Evolutionary conservation across 2,888 invertebrate species (phyloP).

Genomic region (Apodemia mormo): DNA sequence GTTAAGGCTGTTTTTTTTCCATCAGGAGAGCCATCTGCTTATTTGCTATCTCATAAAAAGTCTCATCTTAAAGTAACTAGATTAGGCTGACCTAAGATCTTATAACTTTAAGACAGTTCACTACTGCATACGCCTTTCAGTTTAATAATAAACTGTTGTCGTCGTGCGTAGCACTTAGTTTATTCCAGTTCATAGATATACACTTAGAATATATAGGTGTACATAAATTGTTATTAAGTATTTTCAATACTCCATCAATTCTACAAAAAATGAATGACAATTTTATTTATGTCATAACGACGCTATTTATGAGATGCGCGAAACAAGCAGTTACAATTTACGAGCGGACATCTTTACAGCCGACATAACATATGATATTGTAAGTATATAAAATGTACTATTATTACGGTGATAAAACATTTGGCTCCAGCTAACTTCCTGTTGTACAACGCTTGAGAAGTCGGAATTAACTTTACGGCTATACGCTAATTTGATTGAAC

Average conservation of each 20-base stretch:
- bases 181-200: too few species aligned
- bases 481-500: background rate
- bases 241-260: background rate
- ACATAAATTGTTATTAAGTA: background rate
- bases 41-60: too few species aligned
- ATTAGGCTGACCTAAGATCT: too few species aligned
- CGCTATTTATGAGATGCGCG: background rate
- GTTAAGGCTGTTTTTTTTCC: too few species aligned
- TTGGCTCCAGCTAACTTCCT: constrained; percentile 5
- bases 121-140: too few species aligned
- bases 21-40: too few species aligned
- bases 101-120: too few species aligned
- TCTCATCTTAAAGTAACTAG: too few species aligned
- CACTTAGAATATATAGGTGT: too few species aligned
- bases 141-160: too few species aligned
- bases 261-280: background rate
- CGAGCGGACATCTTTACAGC: constrained; percentile 17
- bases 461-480: background rate
- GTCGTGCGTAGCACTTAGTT: too few species aligned
- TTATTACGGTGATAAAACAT: constrained; percentile 2
- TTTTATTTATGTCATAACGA: constrained; percentile 4
- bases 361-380: constrained; percentile 7
- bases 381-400: constrained; percentile 5
- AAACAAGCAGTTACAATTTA: constrained; percentile 15
- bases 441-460: background rate